Conservation (phyloP, 2,113 vertebrate species). For the Phocoena phocoena region DNA sequence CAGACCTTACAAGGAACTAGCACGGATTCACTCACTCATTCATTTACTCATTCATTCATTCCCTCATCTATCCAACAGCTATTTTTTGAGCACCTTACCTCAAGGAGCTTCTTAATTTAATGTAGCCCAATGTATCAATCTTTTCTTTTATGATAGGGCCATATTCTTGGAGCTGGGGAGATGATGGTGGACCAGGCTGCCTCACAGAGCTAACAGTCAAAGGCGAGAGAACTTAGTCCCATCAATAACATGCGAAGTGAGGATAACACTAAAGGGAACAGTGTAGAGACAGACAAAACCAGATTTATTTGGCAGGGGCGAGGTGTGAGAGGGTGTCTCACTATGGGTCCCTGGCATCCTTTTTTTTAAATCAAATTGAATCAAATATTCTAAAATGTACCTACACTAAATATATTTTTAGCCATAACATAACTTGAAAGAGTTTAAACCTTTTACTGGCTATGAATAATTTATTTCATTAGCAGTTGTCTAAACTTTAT, state of each 20-base stretch:
- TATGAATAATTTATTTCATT: not conserved
- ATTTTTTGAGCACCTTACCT: not conserved
- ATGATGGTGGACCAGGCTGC: not conserved
- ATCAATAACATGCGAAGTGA: not conserved
- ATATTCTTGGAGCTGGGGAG: not conserved
- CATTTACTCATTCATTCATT: not conserved
- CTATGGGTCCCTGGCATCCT: not conserved
- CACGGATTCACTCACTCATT: not conserved
- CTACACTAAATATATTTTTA: not conserved
- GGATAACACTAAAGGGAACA: not conserved
- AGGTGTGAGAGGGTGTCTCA: not conserved
- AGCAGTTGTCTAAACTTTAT: not conserved
- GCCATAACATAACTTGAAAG: not conserved
- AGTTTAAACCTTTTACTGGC: not conserved
- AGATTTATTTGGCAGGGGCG: not conserved
- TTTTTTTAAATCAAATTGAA: not conserved
- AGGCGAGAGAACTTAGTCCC: not conserved
- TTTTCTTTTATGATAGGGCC: not conserved
- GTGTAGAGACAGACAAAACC: not conserved
- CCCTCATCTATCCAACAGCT: not conserved
- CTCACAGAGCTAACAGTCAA: not conserved
- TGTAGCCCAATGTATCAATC: not conserved
- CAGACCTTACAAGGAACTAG: not conserved
- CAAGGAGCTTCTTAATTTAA: not conserved
- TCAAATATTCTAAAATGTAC: not conserved